These are phyloP conservation scores for Monochamus alternatus DNA, from an alignment of 2,888 invertebrate species.

Conservation along the genomic window DNA sequence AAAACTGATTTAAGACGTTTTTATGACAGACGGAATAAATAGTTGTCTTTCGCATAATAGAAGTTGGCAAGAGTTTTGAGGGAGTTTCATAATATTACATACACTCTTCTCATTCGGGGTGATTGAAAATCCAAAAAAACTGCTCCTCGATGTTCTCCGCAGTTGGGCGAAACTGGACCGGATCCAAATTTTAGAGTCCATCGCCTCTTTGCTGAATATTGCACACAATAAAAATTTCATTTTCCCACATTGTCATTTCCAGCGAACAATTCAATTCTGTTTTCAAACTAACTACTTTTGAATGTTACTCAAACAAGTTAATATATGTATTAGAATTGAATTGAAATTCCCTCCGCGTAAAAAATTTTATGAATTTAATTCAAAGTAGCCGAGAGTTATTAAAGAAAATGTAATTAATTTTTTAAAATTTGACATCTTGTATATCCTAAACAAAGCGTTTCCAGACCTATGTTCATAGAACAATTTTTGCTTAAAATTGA, in stretches of 20 bases:
- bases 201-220: neutral
- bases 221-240: neutral
- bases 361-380: too few species aligned
- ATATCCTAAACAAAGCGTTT: too few species aligned
- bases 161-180: constrained; percentile 19
- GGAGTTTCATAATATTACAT: constrained; percentile 17
- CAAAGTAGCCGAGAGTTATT: too few species aligned
- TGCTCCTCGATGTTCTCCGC: neutral
- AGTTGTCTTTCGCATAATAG: constrained; percentile 33
- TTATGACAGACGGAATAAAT: constrained; percentile 36
- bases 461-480: too few species aligned
- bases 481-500: too few species aligned
- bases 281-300: too few species aligned
- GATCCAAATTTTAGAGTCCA: constrained; percentile 12
- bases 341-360: too few species aligned
- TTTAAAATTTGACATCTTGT: too few species aligned
- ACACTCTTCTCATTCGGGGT: constrained; percentile 16
- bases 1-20: constrained; percentile 42
- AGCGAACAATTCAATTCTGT: too few species aligned
- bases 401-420: too few species aligned
- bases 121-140: constrained; percentile 20
- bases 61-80: constrained; percentile 15
- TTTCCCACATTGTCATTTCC: neutral
- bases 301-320: too few species aligned
- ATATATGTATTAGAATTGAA: too few species aligned